Evolutionary conservation across 2,888 invertebrate species (phyloP).

Genomic region (Ormyrus rosae): DNA sequence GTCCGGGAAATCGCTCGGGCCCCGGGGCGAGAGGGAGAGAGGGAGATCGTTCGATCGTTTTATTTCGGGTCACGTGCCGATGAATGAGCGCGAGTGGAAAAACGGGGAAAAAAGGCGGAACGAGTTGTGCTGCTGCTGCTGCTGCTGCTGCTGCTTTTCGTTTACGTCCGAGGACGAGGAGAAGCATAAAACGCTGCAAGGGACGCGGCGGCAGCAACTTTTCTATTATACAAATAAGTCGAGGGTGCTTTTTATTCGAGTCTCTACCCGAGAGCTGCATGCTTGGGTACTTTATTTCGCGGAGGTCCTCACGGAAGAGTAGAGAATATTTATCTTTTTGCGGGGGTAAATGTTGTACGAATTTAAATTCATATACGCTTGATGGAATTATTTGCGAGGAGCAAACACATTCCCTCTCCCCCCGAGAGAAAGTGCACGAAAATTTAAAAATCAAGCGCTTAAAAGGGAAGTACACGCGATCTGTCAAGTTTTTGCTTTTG

Average conservation of each 20-base stretch:
- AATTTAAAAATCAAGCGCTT: too few species aligned
- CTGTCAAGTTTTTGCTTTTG: too few species aligned
- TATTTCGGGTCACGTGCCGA: slow-evolving; percentile 34
- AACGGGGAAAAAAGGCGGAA: not conserved
- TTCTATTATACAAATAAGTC: slow-evolving; percentile 26
- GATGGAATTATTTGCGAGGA: too few species aligned
- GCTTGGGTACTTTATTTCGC: not conserved
- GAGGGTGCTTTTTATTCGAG: not conserved
- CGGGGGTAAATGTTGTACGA: not conserved
- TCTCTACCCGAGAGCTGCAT: not conserved
- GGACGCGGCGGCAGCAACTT: not conserved
- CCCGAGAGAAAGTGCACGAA: too few species aligned
- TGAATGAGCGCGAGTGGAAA: not conserved
- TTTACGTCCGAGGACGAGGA: not conserved
- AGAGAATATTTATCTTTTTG: not conserved
- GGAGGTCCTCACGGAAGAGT: not conserved
- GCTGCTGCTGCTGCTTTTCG: slow-evolving; percentile 19
- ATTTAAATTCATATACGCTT: too few species aligned
- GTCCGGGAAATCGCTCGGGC: slow-evolving; percentile 41
- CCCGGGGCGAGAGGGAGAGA: not conserved
- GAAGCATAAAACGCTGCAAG: not conserved
- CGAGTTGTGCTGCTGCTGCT: not conserved
- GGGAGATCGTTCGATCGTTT: slow-evolving; percentile 37
- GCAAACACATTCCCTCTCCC: too few species aligned
- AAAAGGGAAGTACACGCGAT: too few species aligned